Percentiles rank a stretch among this genome's conserved stretches.
Evolutionary conservation across 2,797 vertebrate species (phyloP).

Genomic region (Eulemur rubriventer): DNA sequence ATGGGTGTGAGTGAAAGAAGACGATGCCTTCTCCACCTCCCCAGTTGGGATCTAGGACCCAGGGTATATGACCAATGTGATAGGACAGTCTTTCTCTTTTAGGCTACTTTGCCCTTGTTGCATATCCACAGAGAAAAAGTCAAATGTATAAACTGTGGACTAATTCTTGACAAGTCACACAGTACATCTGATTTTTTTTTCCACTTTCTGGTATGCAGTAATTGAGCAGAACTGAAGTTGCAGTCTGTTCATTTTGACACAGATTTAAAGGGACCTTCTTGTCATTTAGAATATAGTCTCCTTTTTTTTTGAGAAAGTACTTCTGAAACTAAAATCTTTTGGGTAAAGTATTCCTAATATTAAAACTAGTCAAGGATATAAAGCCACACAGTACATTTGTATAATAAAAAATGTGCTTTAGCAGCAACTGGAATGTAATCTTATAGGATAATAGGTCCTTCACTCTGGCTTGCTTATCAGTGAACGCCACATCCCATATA

Average conservation of each 20-base stretch:
- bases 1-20: neutral
- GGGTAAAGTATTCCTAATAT: constrained; percentile 41
- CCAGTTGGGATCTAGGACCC: neutral
- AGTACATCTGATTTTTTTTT: neutral
- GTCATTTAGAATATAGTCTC: neutral
- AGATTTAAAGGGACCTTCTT: neutral
- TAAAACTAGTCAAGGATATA: constrained; percentile 40
- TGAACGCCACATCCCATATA: neutral
- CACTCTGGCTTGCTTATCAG: neutral
- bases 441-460: constrained; percentile 37
- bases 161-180: neutral
- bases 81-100: neutral
- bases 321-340: constrained; percentile 39
- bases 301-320: neutral
- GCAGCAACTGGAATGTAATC: constrained; percentile 6
- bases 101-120: neutral
- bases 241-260: neutral
- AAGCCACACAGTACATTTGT: constrained; percentile 27
- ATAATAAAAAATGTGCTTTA: constrained; percentile 42
- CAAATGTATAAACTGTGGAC: neutral
- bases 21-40: neutral
- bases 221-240: neutral
- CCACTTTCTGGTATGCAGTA: neutral
- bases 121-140: neutral
- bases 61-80: neutral